Conservation (phyloP, 2,888 invertebrate species). For the Eupithecia insigniata region DNA sequence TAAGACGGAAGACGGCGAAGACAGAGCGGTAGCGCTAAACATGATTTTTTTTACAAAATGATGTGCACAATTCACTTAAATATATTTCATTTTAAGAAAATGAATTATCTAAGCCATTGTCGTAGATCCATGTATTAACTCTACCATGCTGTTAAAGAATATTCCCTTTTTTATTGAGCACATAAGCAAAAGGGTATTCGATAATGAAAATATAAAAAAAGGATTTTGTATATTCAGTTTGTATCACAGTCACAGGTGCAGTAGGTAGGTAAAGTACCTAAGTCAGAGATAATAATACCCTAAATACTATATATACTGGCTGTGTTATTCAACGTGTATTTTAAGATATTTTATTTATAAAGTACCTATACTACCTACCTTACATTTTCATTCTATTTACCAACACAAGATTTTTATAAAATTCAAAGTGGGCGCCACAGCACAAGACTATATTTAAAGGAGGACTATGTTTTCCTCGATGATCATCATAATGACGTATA, state of each 20-base stretch:
- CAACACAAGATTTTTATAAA: not conserved
- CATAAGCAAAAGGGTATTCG: no score
- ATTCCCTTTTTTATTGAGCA: no score
- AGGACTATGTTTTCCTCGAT: constrained; percentile 58
- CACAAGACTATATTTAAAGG: not conserved
- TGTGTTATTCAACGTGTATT: no score
- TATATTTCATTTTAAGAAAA: not conserved
- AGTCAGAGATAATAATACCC: no score
- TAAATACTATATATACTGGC: no score
- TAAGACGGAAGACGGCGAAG: constrained; percentile 12
- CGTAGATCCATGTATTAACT: not conserved
- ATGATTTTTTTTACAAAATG: no score
- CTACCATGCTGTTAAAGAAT: not conserved
- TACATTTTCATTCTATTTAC: not conserved
- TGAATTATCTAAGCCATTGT: not conserved
- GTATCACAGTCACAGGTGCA: no score
- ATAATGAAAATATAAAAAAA: not conserved
- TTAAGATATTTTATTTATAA: not conserved
- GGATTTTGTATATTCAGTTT: not conserved
- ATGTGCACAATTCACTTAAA: not conserved
- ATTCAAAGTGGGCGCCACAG: constrained; percentile 6
- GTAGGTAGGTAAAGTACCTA: no score
- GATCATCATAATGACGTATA: constrained; percentile 75
- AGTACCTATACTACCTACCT: not conserved
- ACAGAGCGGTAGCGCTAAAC: not conserved